Base-by-base conservation (phyloP, 2,113 vertebrate genomes). In the Pseudorhombus dupliciocellatus region DNA sequence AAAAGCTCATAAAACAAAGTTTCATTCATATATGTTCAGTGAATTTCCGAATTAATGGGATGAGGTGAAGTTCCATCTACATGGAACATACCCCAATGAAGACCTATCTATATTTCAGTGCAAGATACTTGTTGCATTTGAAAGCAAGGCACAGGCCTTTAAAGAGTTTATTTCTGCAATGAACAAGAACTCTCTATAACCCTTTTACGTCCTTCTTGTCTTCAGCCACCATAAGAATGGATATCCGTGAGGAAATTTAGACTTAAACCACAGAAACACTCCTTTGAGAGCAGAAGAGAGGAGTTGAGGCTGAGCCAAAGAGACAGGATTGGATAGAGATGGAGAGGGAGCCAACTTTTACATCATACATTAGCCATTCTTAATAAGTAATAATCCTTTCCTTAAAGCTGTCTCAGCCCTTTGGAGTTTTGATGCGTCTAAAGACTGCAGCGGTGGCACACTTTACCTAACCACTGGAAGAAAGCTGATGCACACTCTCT, bases 351-450 rank as follows among this genome's bases (percentile, higher is more conserved):
- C 76, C 81, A 85, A 85, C 68, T 79, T 84, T 70, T 77, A 79
- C 76, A 86, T 89, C 88, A 87, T 86, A 84, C 79, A 88, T 86
- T 84, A 84, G 78, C 82, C 65, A 67, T 76, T 83, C 81, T 87
- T 87, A 90, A 88, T 88, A 90, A 91, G 85, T 90, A 80, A 89
- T 91, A 85, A 87, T 88, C 77, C 76, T 66, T 62, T 84, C 46
- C 71, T 74, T 69, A 76, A 75, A 84, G 87, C 87, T 89, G 69
- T 53, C 85, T 91, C 86, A 89, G 90, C 89, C 81, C 5, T 86
- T 82, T 76, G 61, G 68, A 77, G 30, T 79, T 88, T 78, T 86
- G 86, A 89, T 84, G 79, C 66, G 59, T 68, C 60, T 31, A 37
- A 81, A 83, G 79, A 81, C 76, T 89, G 91, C 84, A 88, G 81